Conservation (phyloP, 1,140 invertebrate species). For the Acromyrmex heyeri region DNA sequence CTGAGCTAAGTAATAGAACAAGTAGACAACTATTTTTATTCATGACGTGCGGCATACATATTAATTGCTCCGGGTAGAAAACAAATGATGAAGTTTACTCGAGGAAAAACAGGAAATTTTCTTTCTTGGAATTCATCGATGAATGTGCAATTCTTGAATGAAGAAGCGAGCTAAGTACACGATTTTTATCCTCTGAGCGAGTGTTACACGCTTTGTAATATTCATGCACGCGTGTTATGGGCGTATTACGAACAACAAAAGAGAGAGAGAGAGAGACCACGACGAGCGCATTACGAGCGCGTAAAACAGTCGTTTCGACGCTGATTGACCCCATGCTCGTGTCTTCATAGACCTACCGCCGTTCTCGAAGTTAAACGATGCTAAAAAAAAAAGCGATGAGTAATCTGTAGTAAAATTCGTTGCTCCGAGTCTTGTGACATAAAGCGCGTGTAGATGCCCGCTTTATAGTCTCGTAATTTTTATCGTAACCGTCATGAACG, state of each 20-base stretch:
- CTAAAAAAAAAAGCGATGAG: constrained; percentile 71
- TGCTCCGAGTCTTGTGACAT: constrained; percentile 60
- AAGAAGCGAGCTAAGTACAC: neutral
- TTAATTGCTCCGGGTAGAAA: constrained; percentile 12
- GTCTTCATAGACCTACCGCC: neutral
- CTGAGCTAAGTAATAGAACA: neutral
- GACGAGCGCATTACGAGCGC: constrained; percentile 37
- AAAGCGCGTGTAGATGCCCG: constrained; percentile 68
- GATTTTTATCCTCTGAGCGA: neutral
- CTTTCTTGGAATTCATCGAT: neutral
- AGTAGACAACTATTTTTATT: neutral
- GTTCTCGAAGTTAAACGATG: constrained; percentile 30
- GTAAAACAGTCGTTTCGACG: constrained; percentile 23
- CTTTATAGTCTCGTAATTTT: constrained; percentile 76
- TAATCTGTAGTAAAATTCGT: constrained; percentile 74
- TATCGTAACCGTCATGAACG: constrained; percentile 68
- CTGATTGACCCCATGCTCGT: constrained; percentile 16
- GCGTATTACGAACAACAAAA: neutral
- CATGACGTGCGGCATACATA: neutral
- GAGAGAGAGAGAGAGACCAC: too few species aligned
- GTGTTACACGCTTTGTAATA: neutral
- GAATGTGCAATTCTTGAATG: neutral
- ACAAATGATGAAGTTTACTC: neutral
- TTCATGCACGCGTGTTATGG: neutral
- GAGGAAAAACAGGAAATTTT: constrained; percentile 3